phyloP scores from a whole-genome alignment of 2,888 invertebrate species.

The Mesoligia furuncula region DNA sequence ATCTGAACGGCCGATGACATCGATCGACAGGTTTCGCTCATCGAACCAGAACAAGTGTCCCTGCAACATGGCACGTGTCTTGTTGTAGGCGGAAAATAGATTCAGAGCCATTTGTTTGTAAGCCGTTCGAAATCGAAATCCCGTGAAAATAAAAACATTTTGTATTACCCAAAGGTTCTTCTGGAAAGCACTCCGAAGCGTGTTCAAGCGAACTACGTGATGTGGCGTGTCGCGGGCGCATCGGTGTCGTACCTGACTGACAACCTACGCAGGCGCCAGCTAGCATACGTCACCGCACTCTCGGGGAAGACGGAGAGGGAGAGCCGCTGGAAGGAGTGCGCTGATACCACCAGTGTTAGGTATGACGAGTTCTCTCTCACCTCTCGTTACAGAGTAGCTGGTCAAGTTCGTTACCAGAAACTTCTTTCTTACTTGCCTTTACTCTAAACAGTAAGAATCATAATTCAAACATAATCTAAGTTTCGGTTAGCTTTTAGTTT shows the following conservation, averaged over 20 bases:
- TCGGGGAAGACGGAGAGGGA: constrained; percentile 96
- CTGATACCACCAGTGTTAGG: constrained; percentile 95
- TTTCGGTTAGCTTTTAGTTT: background rate
- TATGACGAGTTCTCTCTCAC: constrained; percentile 69
- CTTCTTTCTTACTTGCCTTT: too few relatives aligned
- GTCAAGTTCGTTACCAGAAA: background rate
- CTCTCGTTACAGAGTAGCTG: background rate
- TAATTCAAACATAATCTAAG: background rate
- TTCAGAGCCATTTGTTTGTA: background rate
- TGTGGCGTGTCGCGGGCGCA: constrained; percentile 97
- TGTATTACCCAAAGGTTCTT: constrained; percentile 72
- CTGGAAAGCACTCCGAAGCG: constrained; percentile 89
- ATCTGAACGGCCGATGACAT: background rate
- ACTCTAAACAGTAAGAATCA: background rate
- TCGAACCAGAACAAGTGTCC: background rate
- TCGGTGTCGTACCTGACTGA: constrained; percentile 95
- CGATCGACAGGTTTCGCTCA: background rate
- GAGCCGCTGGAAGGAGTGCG: constrained; percentile 97
- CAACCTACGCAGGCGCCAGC: constrained; percentile 93
- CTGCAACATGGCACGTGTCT: background rate
- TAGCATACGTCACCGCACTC: constrained; percentile 95
- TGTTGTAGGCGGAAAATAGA: background rate
- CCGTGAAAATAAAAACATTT: background rate
- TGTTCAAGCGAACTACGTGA: constrained; percentile 95
- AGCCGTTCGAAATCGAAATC: background rate